A percentile compares a stretch with the other conserved stretches of the same genome.
Evolutionary conservation across 2,888 invertebrate genomes (phyloP).

Genomic region (Lutraria lutraria): DNA sequence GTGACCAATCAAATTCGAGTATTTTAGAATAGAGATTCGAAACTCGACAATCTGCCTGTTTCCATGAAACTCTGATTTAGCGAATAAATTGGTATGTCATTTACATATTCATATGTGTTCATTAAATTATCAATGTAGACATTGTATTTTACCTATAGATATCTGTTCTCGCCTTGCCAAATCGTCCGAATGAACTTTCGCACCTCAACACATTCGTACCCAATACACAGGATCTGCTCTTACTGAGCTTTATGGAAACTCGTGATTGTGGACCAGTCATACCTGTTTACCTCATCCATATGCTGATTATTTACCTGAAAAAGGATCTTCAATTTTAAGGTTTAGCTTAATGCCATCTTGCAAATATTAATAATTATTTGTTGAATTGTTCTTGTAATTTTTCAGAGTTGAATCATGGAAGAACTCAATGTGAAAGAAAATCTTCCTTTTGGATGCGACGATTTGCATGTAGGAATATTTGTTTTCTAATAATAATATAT

Average conservation of each 20-base stretch:
- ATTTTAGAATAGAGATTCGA: background rate
- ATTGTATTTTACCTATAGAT: background rate
- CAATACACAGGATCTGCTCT: too few species aligned
- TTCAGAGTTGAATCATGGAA: conserved; percentile 29
- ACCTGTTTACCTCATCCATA: too few species aligned
- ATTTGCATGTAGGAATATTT: background rate
- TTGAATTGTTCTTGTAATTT: background rate
- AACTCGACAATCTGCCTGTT: background rate
- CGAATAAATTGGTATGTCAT: background rate
- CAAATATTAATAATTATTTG: background rate
- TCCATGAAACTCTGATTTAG: background rate
- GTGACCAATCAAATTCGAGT: conserved; percentile 16
- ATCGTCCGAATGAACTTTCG: background rate
- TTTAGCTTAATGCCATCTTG: background rate
- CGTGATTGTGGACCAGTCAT: too few species aligned
- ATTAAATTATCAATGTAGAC: background rate
- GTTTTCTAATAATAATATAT: background rate
- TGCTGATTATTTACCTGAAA: too few species aligned
- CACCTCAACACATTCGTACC: conserved; percentile 9
- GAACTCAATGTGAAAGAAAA: conserved; percentile 22
- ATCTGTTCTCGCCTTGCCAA: background rate
- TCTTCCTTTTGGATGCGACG: conserved; percentile 14
- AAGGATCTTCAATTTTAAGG: too few species aligned
- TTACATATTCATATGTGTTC: background rate
- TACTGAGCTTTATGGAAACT: too few species aligned